Evolutionary conservation across 2,888 invertebrate genomes (phyloP).

Genomic region (Colostygia pectinataria): DNA sequence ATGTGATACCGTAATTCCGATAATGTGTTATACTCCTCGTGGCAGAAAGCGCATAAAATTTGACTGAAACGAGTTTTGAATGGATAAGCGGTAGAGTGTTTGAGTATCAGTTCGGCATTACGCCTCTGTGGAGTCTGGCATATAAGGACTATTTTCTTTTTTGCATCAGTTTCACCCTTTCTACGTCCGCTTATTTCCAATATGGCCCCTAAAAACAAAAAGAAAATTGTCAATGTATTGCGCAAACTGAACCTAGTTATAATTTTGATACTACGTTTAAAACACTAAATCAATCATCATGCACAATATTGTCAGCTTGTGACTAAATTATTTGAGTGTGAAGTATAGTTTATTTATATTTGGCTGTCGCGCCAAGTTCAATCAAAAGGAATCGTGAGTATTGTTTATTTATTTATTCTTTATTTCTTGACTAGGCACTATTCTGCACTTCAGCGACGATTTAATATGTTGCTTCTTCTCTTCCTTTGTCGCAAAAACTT

Average conservation of each 20-base stretch:
- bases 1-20: conserved; percentile 62
- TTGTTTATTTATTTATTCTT: conserved; percentile 4
- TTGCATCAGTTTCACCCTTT: conserved; percentile 61
- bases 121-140: conserved; percentile 74
- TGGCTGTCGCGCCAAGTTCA: neutral
- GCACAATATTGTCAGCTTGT: conserved; percentile 23
- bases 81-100: conserved; percentile 69
- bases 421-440: conserved; percentile 7
- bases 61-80: conserved; percentile 74
- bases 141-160: conserved; percentile 74
- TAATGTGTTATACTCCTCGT: conserved; percentile 62
- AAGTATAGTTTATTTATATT: neutral
- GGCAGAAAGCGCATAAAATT: conserved; percentile 72
- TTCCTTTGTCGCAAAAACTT: conserved; percentile 53
- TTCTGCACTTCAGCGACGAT: conserved; percentile 56
- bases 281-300: conserved; percentile 31
- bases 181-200: conserved; percentile 72
- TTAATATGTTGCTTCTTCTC: conserved; percentile 56
- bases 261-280: conserved; percentile 23
- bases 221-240: conserved; percentile 70
- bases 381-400: neutral
- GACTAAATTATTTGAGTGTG: neutral
- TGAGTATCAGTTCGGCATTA: conserved; percentile 72
- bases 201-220: conserved; percentile 78
- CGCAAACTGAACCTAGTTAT: conserved; percentile 37